Base-by-base conservation (phyloP, 2,888 invertebrate species). In the Zaprionus obscuricornis region DNA sequence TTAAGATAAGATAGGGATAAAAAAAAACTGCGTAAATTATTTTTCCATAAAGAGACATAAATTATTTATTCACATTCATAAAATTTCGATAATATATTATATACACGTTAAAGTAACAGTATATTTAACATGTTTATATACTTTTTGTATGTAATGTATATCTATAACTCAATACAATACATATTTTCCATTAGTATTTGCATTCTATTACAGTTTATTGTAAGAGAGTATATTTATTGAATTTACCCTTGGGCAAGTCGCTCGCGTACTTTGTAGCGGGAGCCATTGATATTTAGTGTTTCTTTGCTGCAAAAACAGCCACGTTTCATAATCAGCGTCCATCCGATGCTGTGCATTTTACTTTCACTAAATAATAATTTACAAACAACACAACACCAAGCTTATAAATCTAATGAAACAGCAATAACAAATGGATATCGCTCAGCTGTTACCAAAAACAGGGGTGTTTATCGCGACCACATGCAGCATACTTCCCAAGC, bases 271-370 rank as follows among this genome's bases (percentile, higher is more conserved):
- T 91, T 92, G 86, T 95, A 96, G 85, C 93, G 93, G 60, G 92
- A 92, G 24, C 93, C 93, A 88, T 95, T 95, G 43, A 96, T 92
- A 47, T 91, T 91, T 18, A 96, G 89, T 4, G 92, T 92, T 90
- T 96, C 95, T 84, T 93, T 94, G 22, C 93, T 92, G 90, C 96
- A 96, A 33, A 95, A 91, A 88, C 96, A 96, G 22, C 94, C 94
- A 92, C 94, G 93, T 91, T 93, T 93, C 75, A 94, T 91, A 74
- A 94, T 93, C 67, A 94, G 91, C 85, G 93, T 93, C 89, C 94
- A 91, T 58, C 94, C 94, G 77, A 94, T 88, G 67, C 93, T 92
- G 87, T 94, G 94, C 94, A 94, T 94, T 70, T 72, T 64, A 47
- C 43, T 60, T 73, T 68, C 64, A 58, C 49, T 62, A 45, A 63